These are phyloP conservation scores for Nysson spinosus DNA, from an alignment of 2,888 invertebrate species.

Conservation along the genomic window DNA sequence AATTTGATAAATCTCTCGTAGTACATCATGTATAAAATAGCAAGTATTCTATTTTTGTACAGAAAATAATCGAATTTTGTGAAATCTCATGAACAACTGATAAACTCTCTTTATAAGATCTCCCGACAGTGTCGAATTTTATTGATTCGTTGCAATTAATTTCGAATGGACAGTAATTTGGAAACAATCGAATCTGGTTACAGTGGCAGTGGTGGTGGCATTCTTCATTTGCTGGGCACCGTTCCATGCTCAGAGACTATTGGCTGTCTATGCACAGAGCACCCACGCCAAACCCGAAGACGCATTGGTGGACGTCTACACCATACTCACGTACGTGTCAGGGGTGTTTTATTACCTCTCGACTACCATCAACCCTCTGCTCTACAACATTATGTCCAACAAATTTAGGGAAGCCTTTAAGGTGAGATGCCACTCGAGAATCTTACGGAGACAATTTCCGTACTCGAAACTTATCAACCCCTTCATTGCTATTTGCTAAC, in stretches of 20 bases:
- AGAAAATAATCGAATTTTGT: no score
- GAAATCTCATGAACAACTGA: no score
- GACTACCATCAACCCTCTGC: constrained; percentile 84
- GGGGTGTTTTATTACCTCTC: constrained; percentile 84
- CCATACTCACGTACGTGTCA: constrained; percentile 81
- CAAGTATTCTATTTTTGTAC: no score
- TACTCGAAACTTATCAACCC: no score
- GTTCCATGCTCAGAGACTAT: constrained; percentile 93
- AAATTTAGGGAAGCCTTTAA: constrained; percentile 85
- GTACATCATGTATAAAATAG: no score
- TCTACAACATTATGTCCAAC: constrained; percentile 85
- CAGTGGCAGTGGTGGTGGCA: constrained; percentile 92
- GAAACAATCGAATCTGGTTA: constrained; percentile 49
- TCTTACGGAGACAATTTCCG: no score
- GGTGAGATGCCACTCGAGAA: constrained; percentile 71
- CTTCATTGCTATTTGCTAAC: no score
- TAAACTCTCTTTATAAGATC: neutral
- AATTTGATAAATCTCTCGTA: no score
- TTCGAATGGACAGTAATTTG: neutral
- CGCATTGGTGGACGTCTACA: constrained; percentile 78
- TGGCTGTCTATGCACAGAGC: constrained; percentile 86
- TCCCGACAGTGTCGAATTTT: neutral
- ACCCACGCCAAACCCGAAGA: constrained; percentile 78
- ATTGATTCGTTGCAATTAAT: no score
- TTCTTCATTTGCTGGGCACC: constrained; percentile 93